Base-by-base conservation (phyloP, 2,113 vertebrate genomes). In the Chionodraco myersi region DNA sequence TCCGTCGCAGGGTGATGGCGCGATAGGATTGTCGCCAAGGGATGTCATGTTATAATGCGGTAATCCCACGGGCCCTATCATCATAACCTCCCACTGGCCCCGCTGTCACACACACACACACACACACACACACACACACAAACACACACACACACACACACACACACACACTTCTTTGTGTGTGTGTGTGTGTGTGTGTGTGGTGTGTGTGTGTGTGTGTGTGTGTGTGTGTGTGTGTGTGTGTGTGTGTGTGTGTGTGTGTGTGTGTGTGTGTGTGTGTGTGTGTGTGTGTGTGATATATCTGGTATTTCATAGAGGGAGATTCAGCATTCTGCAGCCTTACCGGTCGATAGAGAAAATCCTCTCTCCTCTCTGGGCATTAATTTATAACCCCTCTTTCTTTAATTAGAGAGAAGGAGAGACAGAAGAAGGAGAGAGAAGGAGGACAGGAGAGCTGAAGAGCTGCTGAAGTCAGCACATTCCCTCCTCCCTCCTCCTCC, bases 401-500 rank as follows among this genome's bases (percentile, higher is more conserved):
- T 88, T 88, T 92, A 92, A 93, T 90, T 91, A 88, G 86, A 92
- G 67, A 77, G 72, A 66, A 57, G 70, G 61, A 63, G 74, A 30
- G 66, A 63, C 61, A 49, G 53, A 9, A n/a, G 75, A 70, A 59
- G 63, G 82, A 45, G 67, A 84, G 72, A 77, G 73, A 49, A 85
- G 65, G 72, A 75, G 77, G 79, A 83, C 70, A 82, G 69, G 65
- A 84, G 68, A 75, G 79, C 56, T 77, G 61, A 75, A 26, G 71
- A 68, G 36, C 56, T 91, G 88, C 79, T 87, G 87, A 86, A 83
- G 75, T 91, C 83, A 86, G 80, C 84, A 78, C 53, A 49, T 80
- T 74, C 49, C 59, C 45, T 13, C 18, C 21, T 21, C 34, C 26
- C 60, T 58, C 58, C 30, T 66, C 54, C 30, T 66, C 54, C 41